A percentile compares a stretch with the other conserved stretches of the same genome.
Evolutionary conservation across 2,888 invertebrate genomes (phyloP).

Genomic region (Polietes domitor): DNA sequence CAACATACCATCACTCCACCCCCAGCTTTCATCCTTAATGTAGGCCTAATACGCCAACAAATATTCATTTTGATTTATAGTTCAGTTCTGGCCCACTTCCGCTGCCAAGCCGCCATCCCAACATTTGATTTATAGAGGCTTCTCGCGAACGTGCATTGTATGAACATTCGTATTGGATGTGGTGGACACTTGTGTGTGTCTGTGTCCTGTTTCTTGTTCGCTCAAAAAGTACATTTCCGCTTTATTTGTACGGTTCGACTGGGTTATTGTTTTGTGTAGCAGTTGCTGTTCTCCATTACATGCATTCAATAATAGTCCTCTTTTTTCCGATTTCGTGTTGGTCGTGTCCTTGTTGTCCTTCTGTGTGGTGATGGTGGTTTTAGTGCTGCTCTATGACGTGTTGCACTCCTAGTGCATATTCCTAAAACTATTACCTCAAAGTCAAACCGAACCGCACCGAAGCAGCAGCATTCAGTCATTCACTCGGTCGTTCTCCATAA

Average conservation of each 20-base stretch:
- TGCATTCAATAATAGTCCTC: conserved; percentile 38
- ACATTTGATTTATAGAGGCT: conserved; percentile 18
- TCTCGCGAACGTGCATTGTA: neutral
- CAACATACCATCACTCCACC: too few species aligned
- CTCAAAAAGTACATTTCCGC: conserved; percentile 52
- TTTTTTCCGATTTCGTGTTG: neutral
- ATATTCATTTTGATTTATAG: conserved; percentile 31
- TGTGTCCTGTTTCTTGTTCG: conserved; percentile 13
- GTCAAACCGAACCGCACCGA: neutral
- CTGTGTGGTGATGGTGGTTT: neutral
- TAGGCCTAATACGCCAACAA: conserved; percentile 13
- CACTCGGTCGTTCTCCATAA: neutral
- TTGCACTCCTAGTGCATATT: neutral
- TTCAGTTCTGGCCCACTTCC: conserved; percentile 20
- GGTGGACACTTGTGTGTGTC: neutral
- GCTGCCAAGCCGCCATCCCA: neutral
- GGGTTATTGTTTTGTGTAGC: conserved; percentile 20
- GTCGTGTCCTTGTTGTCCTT: neutral
- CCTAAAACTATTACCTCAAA: conserved; percentile 12
- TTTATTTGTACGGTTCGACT: neutral
- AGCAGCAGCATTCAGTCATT: neutral
- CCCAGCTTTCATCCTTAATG: conserved; percentile 8
- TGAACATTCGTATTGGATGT: neutral
- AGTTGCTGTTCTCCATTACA: conserved; percentile 45
- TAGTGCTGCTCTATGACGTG: neutral